Evolutionary conservation across 2,888 invertebrate species (phyloP).

Genomic region (Branchellion lobata): DNA sequence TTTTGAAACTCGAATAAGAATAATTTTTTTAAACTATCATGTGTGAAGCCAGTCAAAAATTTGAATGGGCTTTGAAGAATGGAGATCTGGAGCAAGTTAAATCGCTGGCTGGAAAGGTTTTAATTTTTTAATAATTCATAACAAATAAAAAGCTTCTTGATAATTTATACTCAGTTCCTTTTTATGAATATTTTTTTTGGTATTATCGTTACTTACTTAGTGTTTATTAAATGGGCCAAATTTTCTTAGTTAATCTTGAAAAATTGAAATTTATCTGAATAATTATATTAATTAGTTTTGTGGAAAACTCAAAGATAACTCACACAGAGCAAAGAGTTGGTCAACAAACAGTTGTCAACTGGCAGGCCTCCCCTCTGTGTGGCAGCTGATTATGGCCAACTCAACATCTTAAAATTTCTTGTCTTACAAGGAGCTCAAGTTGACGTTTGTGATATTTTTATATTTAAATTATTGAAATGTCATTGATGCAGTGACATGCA

Average conservation of each 20-base stretch:
- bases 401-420: constrained; percentile 81
- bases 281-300: no score
- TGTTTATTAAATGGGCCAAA: no score
- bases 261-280: no score
- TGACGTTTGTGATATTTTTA: constrained; percentile 72
- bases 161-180: no score
- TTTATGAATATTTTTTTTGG: no score
- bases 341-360: constrained; percentile 43
- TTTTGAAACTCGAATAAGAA: no score
- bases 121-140: no score
- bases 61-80: constrained; percentile 49
- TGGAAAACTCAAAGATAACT: no score
- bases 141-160: no score
- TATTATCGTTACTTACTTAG: no score
- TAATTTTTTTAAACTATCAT: neutral
- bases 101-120: constrained; percentile 44
- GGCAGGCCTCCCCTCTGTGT: constrained; percentile 72
- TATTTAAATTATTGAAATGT: neutral
- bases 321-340: constrained; percentile 33
- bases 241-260: no score
- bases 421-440: constrained; percentile 86
- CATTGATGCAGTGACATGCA: neutral
- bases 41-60: constrained; percentile 27
- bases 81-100: constrained; percentile 49
- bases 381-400: constrained; percentile 94